Conservation (phyloP, 2,113 vertebrate genomes). For the Aptenodytes forsteri region DNA sequence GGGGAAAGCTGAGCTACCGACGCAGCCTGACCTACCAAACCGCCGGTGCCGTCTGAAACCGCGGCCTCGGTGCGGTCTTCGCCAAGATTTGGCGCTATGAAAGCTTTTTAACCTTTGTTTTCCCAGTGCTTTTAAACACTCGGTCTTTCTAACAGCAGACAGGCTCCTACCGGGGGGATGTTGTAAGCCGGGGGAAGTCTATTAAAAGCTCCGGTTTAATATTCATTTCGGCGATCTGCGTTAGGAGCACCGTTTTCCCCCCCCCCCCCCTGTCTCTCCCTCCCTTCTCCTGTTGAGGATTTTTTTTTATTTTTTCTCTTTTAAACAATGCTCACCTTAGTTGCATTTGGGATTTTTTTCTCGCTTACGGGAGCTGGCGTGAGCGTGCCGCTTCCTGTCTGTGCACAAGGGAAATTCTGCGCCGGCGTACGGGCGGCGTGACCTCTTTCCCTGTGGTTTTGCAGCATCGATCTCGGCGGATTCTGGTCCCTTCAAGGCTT, state of each 20-base stretch:
- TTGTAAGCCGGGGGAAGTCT: not conserved
- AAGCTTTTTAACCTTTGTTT: not conserved
- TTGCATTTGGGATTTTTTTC: not conserved
- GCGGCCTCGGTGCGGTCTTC: accelerated
- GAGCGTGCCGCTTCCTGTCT: not conserved
- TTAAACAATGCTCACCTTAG: accelerated
- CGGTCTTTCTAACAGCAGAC: accelerated
- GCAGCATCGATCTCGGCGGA: not conserved
- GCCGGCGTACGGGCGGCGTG: too few species aligned
- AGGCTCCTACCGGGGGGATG: accelerated
- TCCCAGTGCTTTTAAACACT: not conserved
- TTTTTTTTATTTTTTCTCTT: too few species aligned
- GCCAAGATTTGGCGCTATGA: not conserved
- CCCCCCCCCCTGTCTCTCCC: too few species aligned
- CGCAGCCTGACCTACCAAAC: accelerated
- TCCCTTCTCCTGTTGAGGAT: not conserved
- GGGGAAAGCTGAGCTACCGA: not conserved
- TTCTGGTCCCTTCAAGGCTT: not conserved
- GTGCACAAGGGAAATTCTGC: not conserved
- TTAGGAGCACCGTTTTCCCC: not conserved
- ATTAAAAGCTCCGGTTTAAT: not conserved
- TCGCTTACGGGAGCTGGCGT: not conserved
- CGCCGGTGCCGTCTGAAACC: accelerated
- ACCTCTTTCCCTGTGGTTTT: not conserved
- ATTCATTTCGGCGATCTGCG: accelerated